These are phyloP conservation scores for Actinia equina DNA, from an alignment of 64 coral and sea anemone genomes.

Conservation along the genomic window DNA sequence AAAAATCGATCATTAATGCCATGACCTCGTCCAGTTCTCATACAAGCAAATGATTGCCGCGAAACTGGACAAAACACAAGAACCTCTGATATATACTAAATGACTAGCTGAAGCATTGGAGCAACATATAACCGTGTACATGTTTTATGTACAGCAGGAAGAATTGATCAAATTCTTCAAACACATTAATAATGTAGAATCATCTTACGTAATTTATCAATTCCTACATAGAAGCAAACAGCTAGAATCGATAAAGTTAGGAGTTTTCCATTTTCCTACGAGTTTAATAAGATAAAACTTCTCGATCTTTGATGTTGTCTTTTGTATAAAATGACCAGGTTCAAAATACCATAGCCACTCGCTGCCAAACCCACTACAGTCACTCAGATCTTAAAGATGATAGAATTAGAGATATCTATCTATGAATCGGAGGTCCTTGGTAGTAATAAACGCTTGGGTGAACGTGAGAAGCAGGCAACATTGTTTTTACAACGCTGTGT, in stretches of 20 bases:
- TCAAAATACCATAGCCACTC: not conserved
- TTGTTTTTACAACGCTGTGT: slow-evolving; percentile 26
- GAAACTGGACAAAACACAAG: not conserved
- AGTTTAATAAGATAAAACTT: not conserved
- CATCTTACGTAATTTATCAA: not conserved
- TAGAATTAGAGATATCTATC: not conserved
- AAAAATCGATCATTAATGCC: not conserved
- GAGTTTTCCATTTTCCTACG: not conserved
- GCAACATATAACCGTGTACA: not conserved
- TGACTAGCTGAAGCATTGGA: not conserved
- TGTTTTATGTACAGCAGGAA: slow-evolving; percentile 5
- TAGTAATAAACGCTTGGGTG: not conserved
- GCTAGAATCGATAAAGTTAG: not conserved
- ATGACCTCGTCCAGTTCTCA: not conserved
- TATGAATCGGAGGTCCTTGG: not conserved
- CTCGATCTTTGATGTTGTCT: not conserved
- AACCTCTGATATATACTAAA: not conserved
- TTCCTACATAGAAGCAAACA: not conserved
- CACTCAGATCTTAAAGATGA: not conserved
- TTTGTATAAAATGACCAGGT: not conserved
- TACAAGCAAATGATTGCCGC: not conserved
- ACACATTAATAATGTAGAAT: not conserved
- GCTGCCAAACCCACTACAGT: not conserved
- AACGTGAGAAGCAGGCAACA: not conserved
- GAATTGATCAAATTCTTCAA: not conserved